Conservation (phyloP, 2,888 invertebrate species). For the Nomada ferruginata region DNA sequence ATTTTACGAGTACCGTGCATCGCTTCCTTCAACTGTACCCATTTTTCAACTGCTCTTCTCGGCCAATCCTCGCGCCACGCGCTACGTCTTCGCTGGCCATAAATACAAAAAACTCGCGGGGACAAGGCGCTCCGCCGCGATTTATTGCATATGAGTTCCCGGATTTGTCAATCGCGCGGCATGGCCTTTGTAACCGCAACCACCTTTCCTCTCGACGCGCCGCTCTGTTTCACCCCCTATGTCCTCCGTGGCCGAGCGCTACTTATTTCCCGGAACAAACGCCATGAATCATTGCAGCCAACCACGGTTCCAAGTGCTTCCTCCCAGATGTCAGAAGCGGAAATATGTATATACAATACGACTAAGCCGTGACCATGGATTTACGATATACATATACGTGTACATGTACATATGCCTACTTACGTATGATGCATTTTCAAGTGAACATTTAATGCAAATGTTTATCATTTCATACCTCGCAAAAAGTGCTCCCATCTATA, state of each 20-base stretch:
- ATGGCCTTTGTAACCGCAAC: slow-evolving; percentile 41
- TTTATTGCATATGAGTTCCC: slow-evolving; percentile 83
- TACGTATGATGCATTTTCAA: no score
- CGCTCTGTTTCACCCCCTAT: slow-evolving; percentile 9
- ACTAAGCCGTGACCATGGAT: background rate
- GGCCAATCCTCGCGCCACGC: slow-evolving; percentile 28
- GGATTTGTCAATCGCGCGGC: slow-evolving; percentile 81
- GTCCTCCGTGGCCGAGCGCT: slow-evolving; percentile 44
- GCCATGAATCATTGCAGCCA: slow-evolving; percentile 68
- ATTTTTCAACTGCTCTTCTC: slow-evolving; percentile 49
- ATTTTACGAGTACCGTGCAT: no score
- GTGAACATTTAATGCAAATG: no score
- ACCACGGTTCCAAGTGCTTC: slow-evolving; percentile 36
- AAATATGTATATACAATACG: slow-evolving; percentile 7
- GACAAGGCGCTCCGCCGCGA: slow-evolving; percentile 68
- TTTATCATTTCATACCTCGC: no score
- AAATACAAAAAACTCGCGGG: slow-evolving; percentile 76
- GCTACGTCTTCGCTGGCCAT: slow-evolving; percentile 69
- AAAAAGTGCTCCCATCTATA: no score
- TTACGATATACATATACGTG: no score
- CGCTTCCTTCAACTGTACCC: slow-evolving; percentile 5
- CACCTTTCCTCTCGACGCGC: slow-evolving; percentile 28
- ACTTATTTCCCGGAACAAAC: slow-evolving; percentile 71
- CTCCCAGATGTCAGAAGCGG: slow-evolving; percentile 45
- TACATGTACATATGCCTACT: no score